Evolutionary conservation across 2,888 invertebrate genomes (phyloP).

Genomic region (Trissoscelio sp.): DNA sequence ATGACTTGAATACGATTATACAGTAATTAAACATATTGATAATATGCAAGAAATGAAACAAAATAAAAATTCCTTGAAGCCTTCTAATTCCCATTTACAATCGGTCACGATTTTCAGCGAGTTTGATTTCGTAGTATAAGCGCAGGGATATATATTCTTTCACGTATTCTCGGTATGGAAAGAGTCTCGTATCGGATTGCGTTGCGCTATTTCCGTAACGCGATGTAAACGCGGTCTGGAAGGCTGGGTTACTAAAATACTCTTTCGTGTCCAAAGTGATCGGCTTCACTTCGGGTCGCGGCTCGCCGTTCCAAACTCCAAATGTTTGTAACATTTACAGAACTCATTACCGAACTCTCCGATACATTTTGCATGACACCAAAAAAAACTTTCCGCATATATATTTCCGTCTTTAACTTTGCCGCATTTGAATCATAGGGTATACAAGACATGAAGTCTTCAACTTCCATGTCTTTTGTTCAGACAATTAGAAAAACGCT

Average conservation of each 20-base stretch:
- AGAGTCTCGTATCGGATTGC: constrained; percentile 76
- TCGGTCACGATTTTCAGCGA: constrained; percentile 22
- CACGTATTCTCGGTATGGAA: constrained; percentile 74
- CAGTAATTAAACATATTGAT: too few relatives aligned
- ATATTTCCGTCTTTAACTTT: too few relatives aligned
- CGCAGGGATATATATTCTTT: constrained; percentile 72
- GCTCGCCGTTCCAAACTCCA: constrained; percentile 64
- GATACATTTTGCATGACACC: constrained; percentile 61
- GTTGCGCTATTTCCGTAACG: constrained; percentile 76
- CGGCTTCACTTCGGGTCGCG: constrained; percentile 69
- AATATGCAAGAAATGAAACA: too few relatives aligned
- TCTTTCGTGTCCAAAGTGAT: constrained; percentile 73
- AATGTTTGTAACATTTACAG: constrained; percentile 66
- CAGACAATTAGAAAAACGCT: too few relatives aligned
- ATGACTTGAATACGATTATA: too few relatives aligned
- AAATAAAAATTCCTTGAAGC: too few relatives aligned
- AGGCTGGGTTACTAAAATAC: constrained; percentile 75
- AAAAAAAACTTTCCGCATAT: constrained; percentile 35
- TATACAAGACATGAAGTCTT: too few relatives aligned
- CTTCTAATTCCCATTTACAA: constrained; percentile 35
- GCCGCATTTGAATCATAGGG: too few relatives aligned
- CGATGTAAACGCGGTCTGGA: constrained; percentile 73
- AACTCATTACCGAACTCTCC: constrained; percentile 60
- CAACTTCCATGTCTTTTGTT: too few relatives aligned
- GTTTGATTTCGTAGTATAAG: constrained; percentile 51